Evolutionary conservation across 2,797 vertebrate species (phyloP).

Genomic region (Setipinna tenuifilis): DNA sequence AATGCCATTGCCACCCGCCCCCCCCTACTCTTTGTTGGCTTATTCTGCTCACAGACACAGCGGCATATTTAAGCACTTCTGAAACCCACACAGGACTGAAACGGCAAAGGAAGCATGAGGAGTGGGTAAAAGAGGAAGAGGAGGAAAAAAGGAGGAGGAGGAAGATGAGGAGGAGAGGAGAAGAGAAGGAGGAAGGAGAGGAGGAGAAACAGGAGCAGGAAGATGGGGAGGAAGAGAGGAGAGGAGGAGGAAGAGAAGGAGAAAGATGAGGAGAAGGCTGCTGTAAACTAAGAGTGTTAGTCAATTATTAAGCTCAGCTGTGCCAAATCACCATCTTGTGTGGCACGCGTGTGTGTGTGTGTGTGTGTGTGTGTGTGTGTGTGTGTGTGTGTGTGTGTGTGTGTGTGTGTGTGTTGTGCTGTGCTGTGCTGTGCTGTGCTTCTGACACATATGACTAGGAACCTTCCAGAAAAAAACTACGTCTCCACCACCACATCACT

Average conservation of each 20-base stretch:
- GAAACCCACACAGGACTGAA: neutral
- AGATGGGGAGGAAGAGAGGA: neutral
- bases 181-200: too few species aligned
- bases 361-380: neutral
- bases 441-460: too few species aligned
- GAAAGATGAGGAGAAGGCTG: neutral
- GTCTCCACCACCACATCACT: too few species aligned
- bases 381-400: neutral
- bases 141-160: neutral
- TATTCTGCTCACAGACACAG: neutral
- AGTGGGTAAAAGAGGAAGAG: too few species aligned
- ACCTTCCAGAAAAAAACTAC: too few species aligned
- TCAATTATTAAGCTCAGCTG: neutral
- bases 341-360: neutral
- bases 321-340: neutral
- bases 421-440: too few species aligned
- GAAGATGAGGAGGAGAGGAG: neutral
- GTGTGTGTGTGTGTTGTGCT: neutral
- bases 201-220: neutral
- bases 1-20: neutral
- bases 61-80: neutral
- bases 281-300: neutral
- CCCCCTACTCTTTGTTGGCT: neutral
- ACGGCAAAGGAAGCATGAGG: neutral
- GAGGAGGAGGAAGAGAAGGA: too few species aligned